Base-by-base conservation (phyloP, 2,113 vertebrate species). In the Chinchilla lanigera region DNA sequence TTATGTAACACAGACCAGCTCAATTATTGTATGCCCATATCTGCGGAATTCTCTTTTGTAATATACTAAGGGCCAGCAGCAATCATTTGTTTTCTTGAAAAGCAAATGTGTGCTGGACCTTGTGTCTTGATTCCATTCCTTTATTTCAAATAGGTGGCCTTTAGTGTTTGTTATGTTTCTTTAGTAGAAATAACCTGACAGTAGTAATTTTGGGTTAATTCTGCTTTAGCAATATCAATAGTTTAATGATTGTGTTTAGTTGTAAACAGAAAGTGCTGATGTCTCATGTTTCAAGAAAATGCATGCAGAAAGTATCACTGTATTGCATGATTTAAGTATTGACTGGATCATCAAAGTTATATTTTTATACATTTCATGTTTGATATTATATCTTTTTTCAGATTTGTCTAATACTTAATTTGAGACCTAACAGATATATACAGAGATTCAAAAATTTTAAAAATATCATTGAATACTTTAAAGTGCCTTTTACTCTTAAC, bases 1-100 rank as follows among this genome's bases (percentile, higher is more conserved):
- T 92, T 92, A 77, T 97, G 69, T 96, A 90, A 92, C 90, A 98
- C 97, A 97, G 90, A 97, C 98, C 97, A 96, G 90, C 77, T 71
- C 90, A 97, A 38, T 98, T 97, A 97, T 30, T 93, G 54, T 90
- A 60, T 84, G 91, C 94, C 71, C 16, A 47, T 97, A 7, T 90
- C 67, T 52, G 38, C 96, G 85, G 92, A 87, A 94, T 97, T 89
- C 28, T 96, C 38, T 67, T 88, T 97, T 81, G 7, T 22, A 35
- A 8, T 71, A 89, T 90, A 12, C 11, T 54, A 92, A 94, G 65
- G 93, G 41, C 47, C 69, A 85, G 52, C 60, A 35, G 12, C 2
- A 80, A 58, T 80, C 3, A 71, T 6, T 85, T 73, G 7, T 56
- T 86, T 73, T 67, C 52, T 47, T 86, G 26, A n/a, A 56, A 65